Conservation (phyloP, 2,888 invertebrate species). For the Hemithea aestivaria region DNA sequence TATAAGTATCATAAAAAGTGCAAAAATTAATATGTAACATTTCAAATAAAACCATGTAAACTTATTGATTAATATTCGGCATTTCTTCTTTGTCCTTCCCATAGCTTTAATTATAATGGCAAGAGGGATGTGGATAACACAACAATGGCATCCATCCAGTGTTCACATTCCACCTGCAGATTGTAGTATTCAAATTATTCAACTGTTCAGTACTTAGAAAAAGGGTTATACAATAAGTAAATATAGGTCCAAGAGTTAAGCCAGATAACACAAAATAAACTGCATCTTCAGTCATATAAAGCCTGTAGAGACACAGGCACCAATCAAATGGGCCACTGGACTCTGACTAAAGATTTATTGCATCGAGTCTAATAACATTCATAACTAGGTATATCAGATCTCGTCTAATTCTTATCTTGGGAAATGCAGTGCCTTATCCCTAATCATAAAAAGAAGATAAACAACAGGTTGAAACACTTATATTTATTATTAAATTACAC, state of each 20-base stretch:
- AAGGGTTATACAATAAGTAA: no score
- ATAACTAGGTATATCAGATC: no score
- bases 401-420: no score
- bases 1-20: constrained; percentile 73
- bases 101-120: constrained; percentile 38
- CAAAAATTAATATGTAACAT: constrained; percentile 77
- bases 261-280: no score
- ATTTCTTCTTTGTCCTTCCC: constrained; percentile 43
- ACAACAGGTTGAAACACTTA: constrained; percentile 10
- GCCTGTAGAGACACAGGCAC: no score
- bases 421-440: no score
- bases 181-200: constrained; percentile 25
- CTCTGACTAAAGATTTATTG: no score
- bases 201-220: neutral
- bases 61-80: constrained; percentile 58
- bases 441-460: constrained; percentile 11
- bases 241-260: no score
- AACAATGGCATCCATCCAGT: constrained; percentile 48
- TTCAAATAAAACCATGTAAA: constrained; percentile 77
- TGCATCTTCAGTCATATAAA: no score
- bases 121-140: constrained; percentile 34
- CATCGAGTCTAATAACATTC: no score
- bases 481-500: constrained; percentile 12
- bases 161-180: constrained; percentile 54
- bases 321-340: no score